Evolutionary conservation across 2,113 vertebrate genomes (phyloP).

Genomic region (human): GRCh38 chr5:108514001-108514500

Average conservation of each 20-base stretch:
- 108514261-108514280: neutral
- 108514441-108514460: neutral
- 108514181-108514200: neutral
- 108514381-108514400: neutral
- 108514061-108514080: conserved; percentile 10
- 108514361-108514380: neutral
- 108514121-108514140: conserved; percentile 31
- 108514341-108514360: neutral
- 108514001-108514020: conserved; percentile 45
- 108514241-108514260: neutral
- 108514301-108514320: neutral
- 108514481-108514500: neutral
- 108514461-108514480: conserved; percentile 10
- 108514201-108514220: neutral
- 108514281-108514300: neutral
- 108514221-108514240: conserved; percentile 20
- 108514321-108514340: neutral
- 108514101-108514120: conserved; percentile 32
- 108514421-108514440: conserved; percentile 12
- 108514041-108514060: conserved; percentile 47
- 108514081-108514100: neutral
- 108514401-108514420: neutral
- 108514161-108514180: conserved; percentile 11
- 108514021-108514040: conserved; percentile 14
- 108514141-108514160: conserved; percentile 1